Conservation (phyloP, 2,113 vertebrate genomes). For the Ailuropoda melanoleuca region DNA sequence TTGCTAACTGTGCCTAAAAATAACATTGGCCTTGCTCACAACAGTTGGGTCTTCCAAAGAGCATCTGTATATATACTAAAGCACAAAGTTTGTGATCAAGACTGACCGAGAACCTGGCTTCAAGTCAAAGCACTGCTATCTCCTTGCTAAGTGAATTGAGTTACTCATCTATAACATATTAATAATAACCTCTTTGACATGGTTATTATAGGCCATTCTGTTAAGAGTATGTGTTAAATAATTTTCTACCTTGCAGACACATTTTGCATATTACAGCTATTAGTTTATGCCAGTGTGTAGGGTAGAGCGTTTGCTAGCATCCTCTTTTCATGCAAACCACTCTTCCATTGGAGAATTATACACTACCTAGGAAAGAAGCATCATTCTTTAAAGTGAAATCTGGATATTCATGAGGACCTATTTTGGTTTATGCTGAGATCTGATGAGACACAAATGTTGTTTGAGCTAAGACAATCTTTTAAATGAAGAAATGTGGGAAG, state of each 20-base stretch:
- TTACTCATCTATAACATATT: neutral
- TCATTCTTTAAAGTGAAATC: neutral
- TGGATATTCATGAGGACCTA: neutral
- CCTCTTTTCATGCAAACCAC: neutral
- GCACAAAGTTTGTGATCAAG: neutral
- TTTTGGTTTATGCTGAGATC: neutral
- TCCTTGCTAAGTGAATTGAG: neutral
- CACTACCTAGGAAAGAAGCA: neutral
- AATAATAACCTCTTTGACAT: neutral
- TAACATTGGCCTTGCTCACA: no score
- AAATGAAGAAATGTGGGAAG: neutral
- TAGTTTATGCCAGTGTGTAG: neutral
- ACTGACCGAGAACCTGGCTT: neutral
- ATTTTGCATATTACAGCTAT: neutral
- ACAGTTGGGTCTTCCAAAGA: neutral
- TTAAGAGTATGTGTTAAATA: neutral
- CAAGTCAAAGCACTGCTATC: neutral
- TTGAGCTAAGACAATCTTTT: neutral
- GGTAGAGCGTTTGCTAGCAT: neutral
- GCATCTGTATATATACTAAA: rapidly evolving
- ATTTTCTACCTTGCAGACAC: neutral
- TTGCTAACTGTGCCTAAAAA: neutral
- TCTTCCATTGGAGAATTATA: neutral
- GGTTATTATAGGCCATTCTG: neutral
- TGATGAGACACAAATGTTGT: neutral